phyloP scores from a whole-genome alignment of 2,797 vertebrate genomes.

The Balearica regulorum region DNA sequence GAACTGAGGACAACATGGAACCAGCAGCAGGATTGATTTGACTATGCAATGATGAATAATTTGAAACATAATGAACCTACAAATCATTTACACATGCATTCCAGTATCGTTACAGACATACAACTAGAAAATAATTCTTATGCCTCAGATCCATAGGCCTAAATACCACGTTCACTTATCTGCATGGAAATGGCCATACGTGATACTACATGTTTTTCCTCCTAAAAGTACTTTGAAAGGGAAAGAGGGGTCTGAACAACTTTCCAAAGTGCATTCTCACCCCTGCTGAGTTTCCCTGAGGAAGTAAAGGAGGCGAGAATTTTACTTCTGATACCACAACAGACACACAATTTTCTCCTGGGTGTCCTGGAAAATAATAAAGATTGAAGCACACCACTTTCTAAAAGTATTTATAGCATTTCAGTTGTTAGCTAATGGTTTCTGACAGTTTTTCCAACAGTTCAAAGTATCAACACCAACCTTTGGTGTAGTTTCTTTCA shows the following conservation, averaged over 20 bases:
- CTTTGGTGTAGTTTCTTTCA: background rate
- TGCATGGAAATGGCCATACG: background rate
- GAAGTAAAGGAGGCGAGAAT: background rate
- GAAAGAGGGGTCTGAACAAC: background rate
- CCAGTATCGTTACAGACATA: background rate
- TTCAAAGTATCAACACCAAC: background rate
- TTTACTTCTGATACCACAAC: background rate
- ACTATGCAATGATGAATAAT: background rate
- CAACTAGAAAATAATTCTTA: background rate
- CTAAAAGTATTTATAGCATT: background rate
- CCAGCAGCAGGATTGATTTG: background rate
- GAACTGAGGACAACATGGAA: background rate
- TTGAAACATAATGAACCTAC: background rate
- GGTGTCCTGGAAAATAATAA: background rate
- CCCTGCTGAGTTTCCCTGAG: background rate
- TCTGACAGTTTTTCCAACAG: background rate
- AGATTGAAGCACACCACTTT: background rate
- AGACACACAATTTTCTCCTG: background rate
- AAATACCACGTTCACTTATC: background rate
- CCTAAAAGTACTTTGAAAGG: background rate
- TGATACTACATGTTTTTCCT: background rate
- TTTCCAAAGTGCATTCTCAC: background rate
- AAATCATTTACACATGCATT: background rate
- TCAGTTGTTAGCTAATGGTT: background rate
- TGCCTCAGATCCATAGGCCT: background rate